phyloP scores from a whole-genome alignment of 2,113 vertebrate species.

The Tragulus kanchil region DNA sequence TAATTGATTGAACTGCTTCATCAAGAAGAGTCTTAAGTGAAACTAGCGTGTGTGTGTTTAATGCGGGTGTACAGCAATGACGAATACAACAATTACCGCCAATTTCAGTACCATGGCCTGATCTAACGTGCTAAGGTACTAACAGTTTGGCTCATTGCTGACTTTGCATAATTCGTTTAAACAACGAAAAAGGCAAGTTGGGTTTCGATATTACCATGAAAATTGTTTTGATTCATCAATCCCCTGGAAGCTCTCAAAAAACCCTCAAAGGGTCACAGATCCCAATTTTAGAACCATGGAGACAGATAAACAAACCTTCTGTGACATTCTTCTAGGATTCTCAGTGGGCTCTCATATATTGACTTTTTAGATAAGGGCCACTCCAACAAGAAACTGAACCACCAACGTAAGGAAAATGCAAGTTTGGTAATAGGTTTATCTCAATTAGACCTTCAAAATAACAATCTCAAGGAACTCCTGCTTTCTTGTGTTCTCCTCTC shows the following conservation, averaged over 20 bases:
- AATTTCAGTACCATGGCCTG: neutral
- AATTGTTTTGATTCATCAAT: neutral
- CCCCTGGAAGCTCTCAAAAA: neutral
- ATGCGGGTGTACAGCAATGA: neutral
- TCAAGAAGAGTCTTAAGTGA: neutral
- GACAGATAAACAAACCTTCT: neutral
- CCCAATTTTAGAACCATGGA: neutral
- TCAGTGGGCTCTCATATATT: neutral
- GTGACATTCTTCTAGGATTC: neutral
- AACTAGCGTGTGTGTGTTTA: neutral
- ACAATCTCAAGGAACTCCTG: neutral
- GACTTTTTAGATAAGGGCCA: neutral
- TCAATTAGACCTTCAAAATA: neutral
- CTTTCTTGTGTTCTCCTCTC: neutral
- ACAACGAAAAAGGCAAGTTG: neutral
- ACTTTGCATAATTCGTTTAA: neutral
- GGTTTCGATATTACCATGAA: neutral
- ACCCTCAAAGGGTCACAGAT: neutral
- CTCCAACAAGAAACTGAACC: neutral
- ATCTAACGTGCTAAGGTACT: neutral
- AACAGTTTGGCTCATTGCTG: neutral
- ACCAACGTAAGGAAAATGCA: neutral
- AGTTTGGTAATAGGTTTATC: neutral
- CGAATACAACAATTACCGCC: neutral
- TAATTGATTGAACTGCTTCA: neutral